phyloP scores from a whole-genome alignment of 2,888 invertebrate genomes.

The Smittia aterrima region DNA sequence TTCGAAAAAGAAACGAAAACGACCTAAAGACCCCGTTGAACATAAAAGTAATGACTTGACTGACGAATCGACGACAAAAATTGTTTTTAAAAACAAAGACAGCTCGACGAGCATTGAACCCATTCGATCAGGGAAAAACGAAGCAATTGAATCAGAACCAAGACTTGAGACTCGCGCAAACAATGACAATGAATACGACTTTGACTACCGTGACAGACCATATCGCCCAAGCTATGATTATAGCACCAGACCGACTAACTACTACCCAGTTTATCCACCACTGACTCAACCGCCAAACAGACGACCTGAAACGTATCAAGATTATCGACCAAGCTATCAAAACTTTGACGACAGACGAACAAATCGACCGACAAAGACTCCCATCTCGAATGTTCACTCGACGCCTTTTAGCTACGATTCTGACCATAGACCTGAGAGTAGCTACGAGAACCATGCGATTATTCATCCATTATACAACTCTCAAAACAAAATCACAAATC shows the following conservation, averaged over 20 bases:
- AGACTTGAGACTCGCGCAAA: not conserved
- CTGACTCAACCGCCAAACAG: conserved; percentile 11
- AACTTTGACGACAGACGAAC: not conserved
- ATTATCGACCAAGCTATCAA: conserved; percentile 30
- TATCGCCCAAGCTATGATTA: not conserved
- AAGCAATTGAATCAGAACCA: not conserved
- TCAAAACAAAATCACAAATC: conserved; percentile 46
- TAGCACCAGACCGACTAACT: conserved; percentile 22
- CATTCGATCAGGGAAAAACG: not conserved
- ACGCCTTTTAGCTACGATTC: conserved; percentile 43
- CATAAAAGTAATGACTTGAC: conserved; percentile 9
- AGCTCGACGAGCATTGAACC: conserved; percentile 29
- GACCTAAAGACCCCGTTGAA: not conserved
- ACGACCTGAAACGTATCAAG: conserved; percentile 27
- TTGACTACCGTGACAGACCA: conserved; percentile 21
- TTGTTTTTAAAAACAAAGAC: conserved; percentile 25
- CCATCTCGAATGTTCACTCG: conserved; percentile 36
- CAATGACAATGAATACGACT: conserved; percentile 2
- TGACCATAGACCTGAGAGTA: conserved; percentile 43
- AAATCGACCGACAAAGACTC: not conserved
- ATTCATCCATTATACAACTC: conserved; percentile 44
- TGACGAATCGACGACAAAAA: not conserved
- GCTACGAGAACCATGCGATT: conserved; percentile 42
- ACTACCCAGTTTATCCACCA: conserved; percentile 28
- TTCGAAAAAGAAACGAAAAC: not conserved